Evolutionary conservation across 1,140 invertebrate genomes (phyloP).

Genomic region (Pemphigus obesinymphae): DNA sequence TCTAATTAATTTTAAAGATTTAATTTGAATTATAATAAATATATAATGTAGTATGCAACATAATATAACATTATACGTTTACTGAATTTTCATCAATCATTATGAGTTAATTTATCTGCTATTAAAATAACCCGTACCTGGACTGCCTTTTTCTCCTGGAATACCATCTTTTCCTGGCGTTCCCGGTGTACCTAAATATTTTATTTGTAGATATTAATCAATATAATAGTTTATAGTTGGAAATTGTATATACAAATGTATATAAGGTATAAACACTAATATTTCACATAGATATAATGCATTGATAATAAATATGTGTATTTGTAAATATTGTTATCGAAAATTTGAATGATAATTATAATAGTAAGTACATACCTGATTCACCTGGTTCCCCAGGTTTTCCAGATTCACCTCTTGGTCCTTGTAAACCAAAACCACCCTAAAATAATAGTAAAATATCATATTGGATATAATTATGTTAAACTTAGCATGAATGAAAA

Average conservation of each 20-base stretch:
- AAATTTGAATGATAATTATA: neutral
- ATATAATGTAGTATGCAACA: neutral
- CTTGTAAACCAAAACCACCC: slow-evolving; percentile 20
- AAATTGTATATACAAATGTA: neutral
- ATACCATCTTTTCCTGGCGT: slow-evolving; percentile 66
- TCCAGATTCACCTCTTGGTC: slow-evolving; percentile 62
- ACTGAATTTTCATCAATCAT: too few relatives aligned
- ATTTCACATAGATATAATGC: too few relatives aligned
- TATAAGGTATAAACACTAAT: neutral
- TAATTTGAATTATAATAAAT: neutral
- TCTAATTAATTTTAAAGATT: neutral
- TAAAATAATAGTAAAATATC: slow-evolving; percentile 1
- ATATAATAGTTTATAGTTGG: neutral
- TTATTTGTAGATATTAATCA: neutral
- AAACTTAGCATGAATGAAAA: neutral
- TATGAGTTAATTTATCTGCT: too few relatives aligned
- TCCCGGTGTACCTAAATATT: slow-evolving; percentile 52
- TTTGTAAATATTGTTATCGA: neutral
- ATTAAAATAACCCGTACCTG: slow-evolving; percentile 55
- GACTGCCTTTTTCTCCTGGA: slow-evolving; percentile 65
- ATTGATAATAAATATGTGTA: neutral
- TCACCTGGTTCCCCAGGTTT: slow-evolving; percentile 60
- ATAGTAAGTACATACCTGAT: slow-evolving; percentile 56
- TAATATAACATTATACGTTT: too few relatives aligned
- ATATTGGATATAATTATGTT: neutral